Base-by-base conservation (phyloP, 2,888 invertebrate genomes). In the Monoplex corrugatus region DNA sequence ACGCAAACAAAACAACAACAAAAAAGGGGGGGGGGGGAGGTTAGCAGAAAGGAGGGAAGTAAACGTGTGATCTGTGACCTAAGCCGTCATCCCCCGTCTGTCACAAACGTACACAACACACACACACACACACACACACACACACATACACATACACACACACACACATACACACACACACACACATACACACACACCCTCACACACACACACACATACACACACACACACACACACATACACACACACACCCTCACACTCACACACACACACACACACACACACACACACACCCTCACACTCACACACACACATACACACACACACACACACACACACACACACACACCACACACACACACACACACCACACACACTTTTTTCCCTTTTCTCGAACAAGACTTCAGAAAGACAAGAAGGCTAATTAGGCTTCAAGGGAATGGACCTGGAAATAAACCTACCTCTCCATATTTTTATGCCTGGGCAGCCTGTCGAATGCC, bases 121-220 rank as follows among this genome's bases (percentile, higher is more conserved):
- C 40, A 32, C 38, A 82, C 38, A 32, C 32, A 75, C 75, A 75
- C 75, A 75, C 75, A n/a, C 75, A 32, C 16, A n/a, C 35, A 32
- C n/a, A 13, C 75, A 75, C 35, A 19, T 19, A 80, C 38, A 35
- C 80, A 40, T 35, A 35, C 38, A 40, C 80, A 80, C 80, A 40
- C 80, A 80, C 80, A 32, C 35, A 80, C 80, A 38, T 38, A 80
- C 80, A 40, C 35, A 80, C 80, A 40, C 80, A 80, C 80, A 80
- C 80, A 38, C 35, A 80, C 43, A 38, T 35, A 75, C 35, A 8
- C 35, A 40, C 80, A 40, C 80, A 80, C 80, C 28, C 80, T 32
- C 80, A 80, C 80, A 80, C 35, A 80, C 80, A 80, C 80, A 43
- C 43, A 63, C 63, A n/a, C 50, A 50, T 19, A 63, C 63, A 28